Percentiles rank a stretch among this genome's conserved stretches.
These are phyloP conservation scores for Strix uralensis DNA, from an alignment of 2,113 vertebrate species.

Conservation along the genomic window DNA sequence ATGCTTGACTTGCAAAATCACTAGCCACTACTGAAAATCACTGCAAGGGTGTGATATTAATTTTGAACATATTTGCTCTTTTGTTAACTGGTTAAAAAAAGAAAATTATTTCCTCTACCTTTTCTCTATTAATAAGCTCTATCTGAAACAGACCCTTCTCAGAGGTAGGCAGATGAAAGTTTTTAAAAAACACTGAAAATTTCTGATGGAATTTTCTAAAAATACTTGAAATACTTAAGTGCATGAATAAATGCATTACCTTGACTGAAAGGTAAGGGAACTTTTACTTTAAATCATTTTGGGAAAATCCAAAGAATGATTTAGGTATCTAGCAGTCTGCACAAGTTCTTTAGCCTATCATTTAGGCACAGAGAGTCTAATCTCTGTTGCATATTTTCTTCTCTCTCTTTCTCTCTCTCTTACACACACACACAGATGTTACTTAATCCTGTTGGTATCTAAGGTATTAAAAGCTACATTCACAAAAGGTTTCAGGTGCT, in stretches of 20 bases:
- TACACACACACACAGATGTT: rapidly evolving
- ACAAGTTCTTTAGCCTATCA: neutral
- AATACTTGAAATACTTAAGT: neutral
- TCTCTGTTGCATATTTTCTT: neutral
- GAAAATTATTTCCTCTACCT: neutral
- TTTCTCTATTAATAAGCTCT: neutral
- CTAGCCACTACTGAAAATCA: neutral
- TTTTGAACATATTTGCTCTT: neutral
- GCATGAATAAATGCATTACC: neutral
- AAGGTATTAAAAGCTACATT: neutral
- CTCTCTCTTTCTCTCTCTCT: neutral
- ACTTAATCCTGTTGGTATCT: neutral
- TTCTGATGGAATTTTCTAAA: neutral
- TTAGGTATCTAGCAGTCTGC: neutral
- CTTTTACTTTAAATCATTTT: neutral
- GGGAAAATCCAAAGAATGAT: neutral
- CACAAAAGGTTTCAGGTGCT: neutral
- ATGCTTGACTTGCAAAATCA: neutral
- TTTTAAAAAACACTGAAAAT: neutral
- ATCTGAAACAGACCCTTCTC: neutral
- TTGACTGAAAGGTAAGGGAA: neutral
- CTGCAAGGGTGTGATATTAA: neutral
- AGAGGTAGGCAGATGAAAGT: neutral
- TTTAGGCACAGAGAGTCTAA: neutral
- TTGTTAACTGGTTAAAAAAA: neutral